A percentile compares a stretch with the other conserved stretches of the same genome.
Conservation (phyloP, 2,888 invertebrate species). For the Serrognathus titanus region DNA sequence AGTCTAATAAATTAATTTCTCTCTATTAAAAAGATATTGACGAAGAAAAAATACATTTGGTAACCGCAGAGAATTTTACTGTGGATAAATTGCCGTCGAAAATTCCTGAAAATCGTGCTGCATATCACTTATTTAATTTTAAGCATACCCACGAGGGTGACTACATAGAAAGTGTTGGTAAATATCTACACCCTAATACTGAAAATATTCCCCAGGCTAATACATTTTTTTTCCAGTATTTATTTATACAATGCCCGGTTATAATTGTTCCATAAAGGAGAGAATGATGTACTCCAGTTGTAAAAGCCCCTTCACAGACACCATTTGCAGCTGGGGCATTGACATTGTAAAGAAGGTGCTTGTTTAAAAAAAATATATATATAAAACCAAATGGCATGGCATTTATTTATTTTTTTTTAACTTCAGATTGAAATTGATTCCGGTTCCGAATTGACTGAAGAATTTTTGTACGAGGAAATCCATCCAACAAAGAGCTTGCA, state of each 20-base stretch:
- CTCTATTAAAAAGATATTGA: conserved; percentile 58
- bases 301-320: conserved; percentile 85
- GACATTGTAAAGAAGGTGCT: conserved; percentile 83
- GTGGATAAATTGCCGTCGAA: conserved; percentile 68
- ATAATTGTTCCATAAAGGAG: conserved; percentile 92
- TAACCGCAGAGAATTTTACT: conserved; percentile 66
- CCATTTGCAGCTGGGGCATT: conserved; percentile 74
- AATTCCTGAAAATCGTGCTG: conserved; percentile 80
- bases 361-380: conserved; percentile 18
- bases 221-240: conserved; percentile 65
- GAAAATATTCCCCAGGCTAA: too few species aligned
- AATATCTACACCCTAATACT: conserved; percentile 25
- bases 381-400: not conserved
- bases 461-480: conserved; percentile 86
- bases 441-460: conserved; percentile 85
- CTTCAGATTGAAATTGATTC: conserved; percentile 59
- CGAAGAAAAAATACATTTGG: conserved; percentile 84
- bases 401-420: conserved; percentile 5
- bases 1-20: not conserved
- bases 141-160: conserved; percentile 93
- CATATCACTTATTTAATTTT: conserved; percentile 90
- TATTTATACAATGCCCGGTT: conserved; percentile 98
- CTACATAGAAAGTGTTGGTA: conserved; percentile 79
- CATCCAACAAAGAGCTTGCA: conserved; percentile 89
- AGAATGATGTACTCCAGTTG: conserved; percentile 99